Evolutionary conservation across 92 coral and sea anemone genomes (phyloP).

Genomic region (Muricea muricata): DNA sequence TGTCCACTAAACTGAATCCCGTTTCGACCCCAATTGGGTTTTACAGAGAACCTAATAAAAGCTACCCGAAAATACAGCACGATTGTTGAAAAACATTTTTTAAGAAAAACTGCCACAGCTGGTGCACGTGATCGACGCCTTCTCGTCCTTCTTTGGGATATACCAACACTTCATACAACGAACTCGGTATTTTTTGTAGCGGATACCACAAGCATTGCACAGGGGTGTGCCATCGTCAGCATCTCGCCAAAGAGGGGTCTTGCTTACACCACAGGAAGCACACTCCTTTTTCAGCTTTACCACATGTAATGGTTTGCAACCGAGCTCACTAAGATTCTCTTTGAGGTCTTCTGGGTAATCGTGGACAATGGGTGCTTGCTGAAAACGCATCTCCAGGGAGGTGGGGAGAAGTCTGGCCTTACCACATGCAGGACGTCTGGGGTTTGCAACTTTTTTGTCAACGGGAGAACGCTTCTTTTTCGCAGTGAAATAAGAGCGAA

Average conservation of each 20-base stretch:
- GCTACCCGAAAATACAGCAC: slow-evolving; percentile 54
- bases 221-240: slow-evolving; percentile 99
- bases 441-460: slow-evolving; percentile 1
- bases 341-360: neutral
- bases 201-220: slow-evolving; percentile 98
- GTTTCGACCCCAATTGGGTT: no score
- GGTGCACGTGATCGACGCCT: slow-evolving; percentile 82
- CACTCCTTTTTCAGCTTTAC: slow-evolving; percentile 91
- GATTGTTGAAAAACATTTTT: slow-evolving; percentile 77
- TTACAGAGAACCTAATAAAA: no score
- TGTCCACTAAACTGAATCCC: no score
- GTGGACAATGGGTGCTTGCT: neutral
- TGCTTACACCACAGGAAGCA: slow-evolving; percentile 93
- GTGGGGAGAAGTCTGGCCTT: slow-evolving; percentile 15
- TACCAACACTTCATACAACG: slow-evolving; percentile 97
- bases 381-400: slow-evolving; percentile 7
- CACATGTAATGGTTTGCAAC: slow-evolving; percentile 54
- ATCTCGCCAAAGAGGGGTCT: slow-evolving; percentile 98
- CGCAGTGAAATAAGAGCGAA: slow-evolving; percentile 87
- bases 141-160: slow-evolving; percentile 96
- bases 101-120: slow-evolving; percentile 84
- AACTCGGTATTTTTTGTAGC: slow-evolving; percentile 96
- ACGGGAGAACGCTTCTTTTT: slow-evolving; percentile 76
- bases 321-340: slow-evolving; percentile 69
- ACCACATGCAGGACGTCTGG: neutral